phyloP scores from a whole-genome alignment of 2,797 vertebrate genomes.

The Harpagifer antarcticus region DNA sequence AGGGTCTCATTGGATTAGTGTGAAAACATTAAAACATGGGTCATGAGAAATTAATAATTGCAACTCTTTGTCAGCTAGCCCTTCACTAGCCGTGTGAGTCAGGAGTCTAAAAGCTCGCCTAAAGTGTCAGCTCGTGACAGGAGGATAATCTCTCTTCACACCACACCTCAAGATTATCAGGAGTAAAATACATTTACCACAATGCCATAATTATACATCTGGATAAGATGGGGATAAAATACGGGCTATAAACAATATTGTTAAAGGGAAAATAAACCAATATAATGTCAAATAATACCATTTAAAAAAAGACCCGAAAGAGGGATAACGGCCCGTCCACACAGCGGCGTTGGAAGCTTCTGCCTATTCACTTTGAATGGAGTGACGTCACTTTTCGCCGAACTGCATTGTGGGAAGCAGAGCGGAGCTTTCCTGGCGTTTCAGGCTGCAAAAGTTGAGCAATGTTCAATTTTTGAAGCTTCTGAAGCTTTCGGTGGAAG shows the following conservation, averaged over 20 bases:
- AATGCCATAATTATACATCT: slow-evolving; percentile 55
- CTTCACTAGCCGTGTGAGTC: slow-evolving; percentile 29
- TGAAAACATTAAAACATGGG: slow-evolving; percentile 53
- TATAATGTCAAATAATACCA: slow-evolving; percentile 64
- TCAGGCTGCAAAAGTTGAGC: too few species aligned
- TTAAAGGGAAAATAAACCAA: slow-evolving; percentile 31
- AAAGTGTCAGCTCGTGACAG: slow-evolving; percentile 69
- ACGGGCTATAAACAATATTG: slow-evolving; percentile 45
- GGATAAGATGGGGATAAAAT: slow-evolving; percentile 59
- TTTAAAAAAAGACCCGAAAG: slow-evolving; percentile 64
- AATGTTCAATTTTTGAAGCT: too few species aligned
- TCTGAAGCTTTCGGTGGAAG: too few species aligned
- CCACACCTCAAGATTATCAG: slow-evolving; percentile 50
- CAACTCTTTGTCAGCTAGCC: slow-evolving; percentile 30
- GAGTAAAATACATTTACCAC: slow-evolving; percentile 59
- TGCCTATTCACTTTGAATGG: too few species aligned
- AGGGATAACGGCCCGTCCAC: slow-evolving; percentile 37
- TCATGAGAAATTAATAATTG: slow-evolving; percentile 29
- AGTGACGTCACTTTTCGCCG: too few species aligned
- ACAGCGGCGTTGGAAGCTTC: too few species aligned
- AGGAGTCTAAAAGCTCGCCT: slow-evolving; percentile 41
- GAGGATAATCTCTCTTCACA: slow-evolving; percentile 70
- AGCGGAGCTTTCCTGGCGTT: too few species aligned
- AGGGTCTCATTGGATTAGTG: slow-evolving; percentile 70
- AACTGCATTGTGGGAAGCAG: too few species aligned